Evolutionary conservation across 2,797 vertebrate genomes (phyloP), one percentile per base, ranked within the genome.

Genomic region (Galaxias olidus): DNA sequence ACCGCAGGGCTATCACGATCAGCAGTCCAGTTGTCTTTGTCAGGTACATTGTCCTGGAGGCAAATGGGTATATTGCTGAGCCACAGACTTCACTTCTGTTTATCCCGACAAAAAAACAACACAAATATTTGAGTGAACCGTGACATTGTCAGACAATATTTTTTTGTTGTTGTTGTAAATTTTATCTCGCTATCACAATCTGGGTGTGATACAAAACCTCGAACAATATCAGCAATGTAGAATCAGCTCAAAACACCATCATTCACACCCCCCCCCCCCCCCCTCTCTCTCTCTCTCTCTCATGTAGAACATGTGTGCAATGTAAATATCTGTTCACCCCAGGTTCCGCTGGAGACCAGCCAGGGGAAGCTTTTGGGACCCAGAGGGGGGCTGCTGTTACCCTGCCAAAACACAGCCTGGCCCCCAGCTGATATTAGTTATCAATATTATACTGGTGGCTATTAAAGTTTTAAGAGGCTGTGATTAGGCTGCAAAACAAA

Each of bases 391-490:
- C 72, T 75, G 54, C 62, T 69, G 66, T 68, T 75, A 74, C 75
- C 63, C 79, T 59, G 74, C 77, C 77, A 73, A 68, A 71, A 70
- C 41, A 50, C 66, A 66, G 70, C 60, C 64, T 71, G 53, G 30
- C 67, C 53, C 81, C 76, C 86, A 87, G 75, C 76, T 88, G 83
- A 89, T 89, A 87, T 85, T 82, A 88, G 78, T 87, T 87, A 84
- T 89, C 82, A 42, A 88, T 89, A 88, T 89, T 71, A 88, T 78
- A 89, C 79, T 74, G 65, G 66, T 42, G 72, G 52, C 64, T 48
- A 83, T 90, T 86, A 88, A 90, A 86, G 69, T 59, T 88, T 90
- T 84, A 89, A 81, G 79, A 77, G 87, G 81, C 76, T 83, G 72
- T 13, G 72, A 88, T 84, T 87, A 86, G 76, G 77, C n/a, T 13